Percentiles rank a stretch among this genome's conserved stretches.
These are phyloP conservation scores for Tangara arthus DNA, from an alignment of 2,797 vertebrate genomes.

Conservation along the genomic window DNA sequence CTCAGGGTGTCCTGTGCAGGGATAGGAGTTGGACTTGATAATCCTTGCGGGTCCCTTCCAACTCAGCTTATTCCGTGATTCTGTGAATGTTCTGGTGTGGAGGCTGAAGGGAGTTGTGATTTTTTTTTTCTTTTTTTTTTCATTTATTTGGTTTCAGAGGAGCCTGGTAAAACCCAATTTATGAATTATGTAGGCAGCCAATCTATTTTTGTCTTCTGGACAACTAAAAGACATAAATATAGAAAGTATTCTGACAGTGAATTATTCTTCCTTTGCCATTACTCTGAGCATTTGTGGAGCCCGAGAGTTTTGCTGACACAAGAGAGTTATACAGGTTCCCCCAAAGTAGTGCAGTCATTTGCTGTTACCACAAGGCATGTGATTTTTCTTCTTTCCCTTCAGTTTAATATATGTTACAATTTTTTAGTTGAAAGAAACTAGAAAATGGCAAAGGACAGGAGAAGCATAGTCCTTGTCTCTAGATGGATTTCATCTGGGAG, in stretches of 20 bases:
- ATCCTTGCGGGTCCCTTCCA: neutral
- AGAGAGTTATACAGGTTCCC: neutral
- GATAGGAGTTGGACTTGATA: rapidly evolving
- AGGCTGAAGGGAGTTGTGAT: neutral
- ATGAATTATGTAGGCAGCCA: conserved; percentile 39
- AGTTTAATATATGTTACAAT: neutral
- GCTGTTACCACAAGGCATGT: neutral
- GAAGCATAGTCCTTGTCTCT: neutral
- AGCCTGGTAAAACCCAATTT: conserved; percentile 20
- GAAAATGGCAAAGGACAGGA: neutral
- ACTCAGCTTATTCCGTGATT: neutral
- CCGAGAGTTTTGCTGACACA: neutral
- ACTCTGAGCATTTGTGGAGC: neutral
- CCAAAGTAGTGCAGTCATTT: neutral
- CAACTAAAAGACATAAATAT: conserved; percentile 49
- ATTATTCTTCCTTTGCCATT: neutral
- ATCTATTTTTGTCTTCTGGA: conserved; percentile 44
- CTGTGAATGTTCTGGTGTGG: neutral
- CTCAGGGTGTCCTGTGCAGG: neutral
- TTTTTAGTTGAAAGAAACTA: neutral
- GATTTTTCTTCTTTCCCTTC: neutral
- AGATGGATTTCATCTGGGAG: neutral
- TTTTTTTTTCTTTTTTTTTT: neutral
- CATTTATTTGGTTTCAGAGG: conserved; percentile 17
- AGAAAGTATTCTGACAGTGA: neutral